Evolutionary conservation across 2,888 invertebrate species (phyloP).

Genomic region (Dryadula phaetusa): DNA sequence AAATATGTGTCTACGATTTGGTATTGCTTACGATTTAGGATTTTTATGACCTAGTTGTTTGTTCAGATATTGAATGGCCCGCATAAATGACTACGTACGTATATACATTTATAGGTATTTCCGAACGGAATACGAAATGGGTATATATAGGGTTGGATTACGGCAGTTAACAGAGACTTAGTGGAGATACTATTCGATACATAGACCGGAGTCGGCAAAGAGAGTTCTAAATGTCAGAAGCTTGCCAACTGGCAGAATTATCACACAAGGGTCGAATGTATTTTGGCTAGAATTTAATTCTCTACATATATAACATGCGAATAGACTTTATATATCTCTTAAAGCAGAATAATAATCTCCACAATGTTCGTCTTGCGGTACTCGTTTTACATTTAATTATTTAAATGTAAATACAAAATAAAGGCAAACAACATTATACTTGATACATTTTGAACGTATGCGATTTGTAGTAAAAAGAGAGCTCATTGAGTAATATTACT

Average conservation of each 20-base stretch:
- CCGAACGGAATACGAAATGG: conserved; percentile 52
- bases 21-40: background rate
- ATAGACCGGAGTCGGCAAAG: conserved; percentile 57
- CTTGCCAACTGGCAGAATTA: conserved; percentile 64
- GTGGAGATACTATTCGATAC: conserved; percentile 55
- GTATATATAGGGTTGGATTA: conserved; percentile 58
- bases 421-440: background rate
- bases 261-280: conserved; percentile 54
- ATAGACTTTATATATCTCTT: conserved; percentile 27
- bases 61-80: conserved; percentile 22
- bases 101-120: conserved; percentile 35
- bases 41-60: conserved; percentile 20
- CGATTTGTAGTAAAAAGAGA: background rate
- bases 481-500: conserved; percentile 9
- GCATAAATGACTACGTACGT: conserved; percentile 6
- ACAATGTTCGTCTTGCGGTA: background rate
- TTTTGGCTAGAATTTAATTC: conserved; percentile 48
- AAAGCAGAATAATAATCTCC: conserved; percentile 10
- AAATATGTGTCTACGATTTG: background rate
- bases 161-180: conserved; percentile 64
- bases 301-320: conserved; percentile 27
- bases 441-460: background rate
- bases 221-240: conserved; percentile 60
- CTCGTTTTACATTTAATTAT: too few species aligned
- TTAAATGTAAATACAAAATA: conserved; percentile 6